These are phyloP conservation scores for Alcis repandata DNA, from an alignment of 2,888 invertebrate genomes.

Conservation along the genomic window DNA sequence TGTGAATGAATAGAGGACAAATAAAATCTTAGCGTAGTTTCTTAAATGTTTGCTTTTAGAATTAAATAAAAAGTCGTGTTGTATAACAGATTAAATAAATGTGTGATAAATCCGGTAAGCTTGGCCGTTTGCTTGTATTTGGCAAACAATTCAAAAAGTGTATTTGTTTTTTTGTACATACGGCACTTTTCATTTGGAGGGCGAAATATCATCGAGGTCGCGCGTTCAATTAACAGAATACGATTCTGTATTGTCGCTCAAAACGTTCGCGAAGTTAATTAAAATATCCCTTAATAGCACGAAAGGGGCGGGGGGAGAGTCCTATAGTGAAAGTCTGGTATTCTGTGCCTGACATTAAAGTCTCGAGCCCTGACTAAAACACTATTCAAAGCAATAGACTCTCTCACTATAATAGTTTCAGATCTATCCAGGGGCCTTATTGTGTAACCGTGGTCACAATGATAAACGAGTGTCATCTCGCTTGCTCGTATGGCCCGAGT, in stretches of 20 bases:
- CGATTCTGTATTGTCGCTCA: slow-evolving; percentile 75
- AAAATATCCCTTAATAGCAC: slow-evolving; percentile 58
- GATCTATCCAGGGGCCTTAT: too few relatives aligned
- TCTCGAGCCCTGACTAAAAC: not conserved
- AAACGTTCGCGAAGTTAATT: slow-evolving; percentile 71
- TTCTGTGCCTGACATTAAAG: not conserved
- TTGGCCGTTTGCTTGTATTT: too few relatives aligned
- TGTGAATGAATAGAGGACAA: too few relatives aligned
- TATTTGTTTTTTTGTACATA: not conserved
- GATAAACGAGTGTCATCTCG: too few relatives aligned
- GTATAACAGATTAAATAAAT: too few relatives aligned
- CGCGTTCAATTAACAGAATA: slow-evolving; percentile 79
- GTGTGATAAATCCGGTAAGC: too few relatives aligned
- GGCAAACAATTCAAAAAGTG: not conserved
- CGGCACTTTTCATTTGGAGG: not conserved
- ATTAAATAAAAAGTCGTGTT: too few relatives aligned
- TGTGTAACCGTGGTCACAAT: too few relatives aligned
- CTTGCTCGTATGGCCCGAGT: too few relatives aligned
- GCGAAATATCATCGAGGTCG: slow-evolving; percentile 58
- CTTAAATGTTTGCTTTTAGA: too few relatives aligned
- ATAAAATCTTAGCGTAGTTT: too few relatives aligned
- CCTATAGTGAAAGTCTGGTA: not conserved
- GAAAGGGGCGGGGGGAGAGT: not conserved
- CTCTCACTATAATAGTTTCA: too few relatives aligned
- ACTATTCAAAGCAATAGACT: not conserved